phyloP scores from a whole-genome alignment of 2,113 vertebrate genomes.

The Tichodroma muraria region DNA sequence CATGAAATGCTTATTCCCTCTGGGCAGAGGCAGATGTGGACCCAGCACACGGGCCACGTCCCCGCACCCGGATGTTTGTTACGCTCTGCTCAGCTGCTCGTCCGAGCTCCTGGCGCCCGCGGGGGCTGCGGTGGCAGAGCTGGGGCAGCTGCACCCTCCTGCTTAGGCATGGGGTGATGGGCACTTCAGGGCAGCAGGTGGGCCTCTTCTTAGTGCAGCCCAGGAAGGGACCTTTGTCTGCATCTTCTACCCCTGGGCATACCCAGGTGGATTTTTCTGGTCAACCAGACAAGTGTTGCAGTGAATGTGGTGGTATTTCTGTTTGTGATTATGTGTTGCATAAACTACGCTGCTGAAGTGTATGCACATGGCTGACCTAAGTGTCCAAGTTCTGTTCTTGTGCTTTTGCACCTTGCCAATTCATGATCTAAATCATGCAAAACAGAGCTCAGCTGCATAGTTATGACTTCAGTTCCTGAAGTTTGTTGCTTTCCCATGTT shows the following conservation, averaged over 20 bases:
- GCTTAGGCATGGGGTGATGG: neutral
- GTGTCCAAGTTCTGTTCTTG: neutral
- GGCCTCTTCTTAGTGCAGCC: neutral
- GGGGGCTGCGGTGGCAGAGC: neutral
- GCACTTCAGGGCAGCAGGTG: neutral
- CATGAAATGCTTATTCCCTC: constrained; percentile 3
- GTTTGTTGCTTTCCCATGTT: neutral
- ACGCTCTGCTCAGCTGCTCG: rapidly evolving
- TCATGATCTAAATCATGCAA: neutral
- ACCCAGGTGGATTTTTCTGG: neutral
- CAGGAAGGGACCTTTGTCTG: neutral
- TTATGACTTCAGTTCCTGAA: neutral
- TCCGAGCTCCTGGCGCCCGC: rapidly evolving
- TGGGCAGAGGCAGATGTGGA: constrained; percentile 27
- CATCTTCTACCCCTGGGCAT: neutral
- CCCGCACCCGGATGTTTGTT: neutral
- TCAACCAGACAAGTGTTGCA: neutral
- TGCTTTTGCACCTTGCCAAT: neutral
- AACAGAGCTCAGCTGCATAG: neutral
- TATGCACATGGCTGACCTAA: neutral
- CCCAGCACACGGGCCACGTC: neutral
- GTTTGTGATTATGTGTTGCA: neutral
- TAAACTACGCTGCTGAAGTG: neutral
- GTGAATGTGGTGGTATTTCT: neutral
- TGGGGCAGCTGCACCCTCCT: neutral